phyloP scores from a whole-genome alignment of 2,888 invertebrate genomes.

The Timandra comae region DNA sequence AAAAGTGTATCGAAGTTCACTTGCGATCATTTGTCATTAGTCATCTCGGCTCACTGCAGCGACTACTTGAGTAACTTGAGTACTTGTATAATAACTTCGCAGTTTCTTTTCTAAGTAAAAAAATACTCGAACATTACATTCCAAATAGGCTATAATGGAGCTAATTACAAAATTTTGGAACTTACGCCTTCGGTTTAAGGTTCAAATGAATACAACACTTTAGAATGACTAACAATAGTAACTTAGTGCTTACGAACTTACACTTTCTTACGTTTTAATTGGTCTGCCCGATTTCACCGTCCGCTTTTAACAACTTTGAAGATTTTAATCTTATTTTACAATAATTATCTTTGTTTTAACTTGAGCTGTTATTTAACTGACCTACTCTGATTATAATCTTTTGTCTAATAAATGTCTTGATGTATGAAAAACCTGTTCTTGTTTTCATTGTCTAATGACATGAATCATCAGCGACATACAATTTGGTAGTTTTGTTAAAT shows the following conservation, averaged over 20 bases:
- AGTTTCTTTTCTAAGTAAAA: constrained; percentile 26
- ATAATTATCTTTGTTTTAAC: constrained; percentile 3
- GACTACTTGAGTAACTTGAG: constrained; percentile 22
- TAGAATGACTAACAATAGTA: constrained; percentile 3
- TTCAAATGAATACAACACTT: constrained; percentile 5
- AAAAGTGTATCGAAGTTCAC: constrained; percentile 51
- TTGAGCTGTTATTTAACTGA: not conserved
- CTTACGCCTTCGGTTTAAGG: not conserved
- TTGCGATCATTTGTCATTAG: constrained; percentile 30
- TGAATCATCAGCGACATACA: no score
- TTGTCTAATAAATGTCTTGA: no score
- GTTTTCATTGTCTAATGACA: no score
- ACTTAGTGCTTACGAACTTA: constrained; percentile 13
- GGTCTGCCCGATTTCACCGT: constrained; percentile 16
- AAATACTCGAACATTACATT: constrained; percentile 25
- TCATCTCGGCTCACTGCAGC: constrained; percentile 39
- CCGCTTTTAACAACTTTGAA: constrained; percentile 10
- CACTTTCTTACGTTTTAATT: constrained; percentile 18
- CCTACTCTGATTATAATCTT: no score
- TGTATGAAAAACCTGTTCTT: no score
- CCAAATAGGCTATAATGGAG: constrained; percentile 8
- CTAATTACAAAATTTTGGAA: constrained; percentile 8
- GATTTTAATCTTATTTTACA: constrained; percentile 7
- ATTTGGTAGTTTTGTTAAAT: no score
- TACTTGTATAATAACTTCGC: no score